These are phyloP conservation scores for Hypolimnas misippus DNA, from an alignment of 2,888 invertebrate species.

Conservation along the genomic window DNA sequence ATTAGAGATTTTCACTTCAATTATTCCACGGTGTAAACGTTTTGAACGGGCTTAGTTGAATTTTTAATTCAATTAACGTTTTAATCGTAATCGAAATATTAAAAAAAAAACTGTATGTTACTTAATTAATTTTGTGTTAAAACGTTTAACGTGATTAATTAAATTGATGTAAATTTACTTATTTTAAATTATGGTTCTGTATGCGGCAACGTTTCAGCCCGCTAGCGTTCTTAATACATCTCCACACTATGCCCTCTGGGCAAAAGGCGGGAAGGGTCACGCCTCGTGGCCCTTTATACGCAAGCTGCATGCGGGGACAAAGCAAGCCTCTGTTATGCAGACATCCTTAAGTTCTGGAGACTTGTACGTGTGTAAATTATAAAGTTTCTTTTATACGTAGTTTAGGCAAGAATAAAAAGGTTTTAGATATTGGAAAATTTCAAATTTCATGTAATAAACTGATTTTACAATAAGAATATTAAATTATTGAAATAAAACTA, in stretches of 20 bases:
- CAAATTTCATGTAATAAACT: no score
- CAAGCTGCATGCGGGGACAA: conserved; percentile 30
- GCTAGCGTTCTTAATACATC: conserved; percentile 36
- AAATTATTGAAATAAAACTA: no score
- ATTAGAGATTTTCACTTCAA: conserved; percentile 41
- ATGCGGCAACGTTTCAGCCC: conserved; percentile 23
- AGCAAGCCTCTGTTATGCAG: conserved; percentile 15
- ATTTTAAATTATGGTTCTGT: neutral
- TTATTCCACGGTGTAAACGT: conserved; percentile 76
- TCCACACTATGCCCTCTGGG: conserved; percentile 31
- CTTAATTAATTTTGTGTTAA: no score
- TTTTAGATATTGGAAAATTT: no score
- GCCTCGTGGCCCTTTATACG: conserved; percentile 26
- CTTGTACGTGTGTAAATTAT: conserved; percentile 20
- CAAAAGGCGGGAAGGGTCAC: conserved; percentile 28
- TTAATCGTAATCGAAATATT: no score
- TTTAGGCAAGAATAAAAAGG: neutral
- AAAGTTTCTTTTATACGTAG: conserved; percentile 4
- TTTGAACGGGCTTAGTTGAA: neutral
- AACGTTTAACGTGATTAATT: neutral
- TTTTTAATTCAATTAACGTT: neutral
- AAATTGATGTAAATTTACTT: neutral
- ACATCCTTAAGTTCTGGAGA: conserved; percentile 20
- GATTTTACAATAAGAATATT: no score
- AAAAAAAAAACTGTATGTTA: no score